These are phyloP conservation scores for Pyralis farinalis DNA, from an alignment of 2,888 invertebrate genomes.

Conservation along the genomic window DNA sequence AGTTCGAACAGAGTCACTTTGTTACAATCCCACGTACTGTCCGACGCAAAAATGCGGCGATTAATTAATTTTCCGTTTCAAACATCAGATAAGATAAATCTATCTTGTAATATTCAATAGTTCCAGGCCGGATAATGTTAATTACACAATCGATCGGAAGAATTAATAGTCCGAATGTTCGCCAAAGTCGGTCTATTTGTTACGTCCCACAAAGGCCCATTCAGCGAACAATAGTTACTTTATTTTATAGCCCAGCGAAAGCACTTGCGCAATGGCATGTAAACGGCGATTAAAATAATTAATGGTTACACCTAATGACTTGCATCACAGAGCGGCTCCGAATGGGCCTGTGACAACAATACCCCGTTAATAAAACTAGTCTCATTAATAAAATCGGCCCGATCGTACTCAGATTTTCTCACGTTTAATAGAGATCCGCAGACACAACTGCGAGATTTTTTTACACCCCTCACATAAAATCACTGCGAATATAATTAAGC, in stretches of 20 bases:
- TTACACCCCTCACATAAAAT: no score
- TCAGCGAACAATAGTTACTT: slow-evolving; percentile 68
- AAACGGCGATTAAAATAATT: slow-evolving; percentile 72
- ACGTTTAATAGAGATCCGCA: slow-evolving; percentile 1
- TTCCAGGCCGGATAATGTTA: slow-evolving; percentile 23
- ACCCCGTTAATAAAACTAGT: slow-evolving; percentile 26
- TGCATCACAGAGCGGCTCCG: slow-evolving; percentile 53
- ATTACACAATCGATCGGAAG: slow-evolving; percentile 36
- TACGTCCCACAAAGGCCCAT: slow-evolving; percentile 57
- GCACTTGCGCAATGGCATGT: slow-evolving; percentile 61
- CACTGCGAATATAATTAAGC: no score
- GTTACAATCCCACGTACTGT: background rate
- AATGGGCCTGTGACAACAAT: slow-evolving; percentile 38
- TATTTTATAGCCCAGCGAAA: slow-evolving; percentile 69
- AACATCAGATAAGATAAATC: slow-evolving; percentile 21
- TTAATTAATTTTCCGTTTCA: slow-evolving; percentile 8
- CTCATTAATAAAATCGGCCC: slow-evolving; percentile 28
- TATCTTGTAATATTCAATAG: slow-evolving; percentile 23
- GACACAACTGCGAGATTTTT: background rate
- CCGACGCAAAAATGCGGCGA: slow-evolving; percentile 1
- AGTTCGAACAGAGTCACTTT: background rate
- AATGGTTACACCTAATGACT: slow-evolving; percentile 64
- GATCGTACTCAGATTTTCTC: slow-evolving; percentile 5
- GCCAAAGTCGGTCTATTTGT: slow-evolving; percentile 36
- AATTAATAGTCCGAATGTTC: slow-evolving; percentile 49